phyloP scores from a whole-genome alignment of 2,888 invertebrate species.

The Cosmia pyralina region DNA sequence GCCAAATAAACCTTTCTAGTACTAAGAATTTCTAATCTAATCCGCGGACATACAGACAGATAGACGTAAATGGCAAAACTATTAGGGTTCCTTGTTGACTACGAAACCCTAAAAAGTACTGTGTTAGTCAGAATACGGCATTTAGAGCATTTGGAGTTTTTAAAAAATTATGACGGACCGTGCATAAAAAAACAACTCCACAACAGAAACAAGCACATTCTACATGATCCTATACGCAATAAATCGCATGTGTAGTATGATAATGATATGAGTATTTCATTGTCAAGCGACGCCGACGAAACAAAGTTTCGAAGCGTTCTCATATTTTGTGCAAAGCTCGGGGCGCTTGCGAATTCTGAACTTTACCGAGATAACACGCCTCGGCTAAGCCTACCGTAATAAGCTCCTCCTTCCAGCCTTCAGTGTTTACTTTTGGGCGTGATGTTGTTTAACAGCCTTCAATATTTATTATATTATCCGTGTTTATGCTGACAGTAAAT shows the following conservation, averaged over 20 bases:
- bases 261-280: constrained; percentile 72
- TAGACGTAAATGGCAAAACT: too few relatives aligned
- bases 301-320: constrained; percentile 68
- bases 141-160: too few relatives aligned
- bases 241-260: constrained; percentile 45
- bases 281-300: constrained; percentile 67
- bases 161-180: not conserved
- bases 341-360: constrained; percentile 81
- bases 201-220: not conserved
- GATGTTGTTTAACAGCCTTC: constrained; percentile 65
- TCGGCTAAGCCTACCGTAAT: constrained; percentile 78
- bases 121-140: not conserved
- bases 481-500: constrained; percentile 28
- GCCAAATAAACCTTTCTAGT: too few relatives aligned
- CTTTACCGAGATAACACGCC: constrained; percentile 82
- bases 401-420: constrained; percentile 69
- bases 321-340: constrained; percentile 77
- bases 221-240: constrained; percentile 14
- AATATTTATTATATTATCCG: constrained; percentile 58
- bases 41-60: too few relatives aligned
- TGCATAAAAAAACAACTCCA: not conserved
- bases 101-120: not conserved
- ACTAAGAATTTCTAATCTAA: too few relatives aligned
- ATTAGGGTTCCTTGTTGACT: too few relatives aligned
- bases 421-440: constrained; percentile 66